A percentile compares a stretch with the other conserved stretches of the same genome.
Evolutionary conservation across 2,113 vertebrate species (phyloP).

Genomic region (Semnornis frantzii): DNA sequence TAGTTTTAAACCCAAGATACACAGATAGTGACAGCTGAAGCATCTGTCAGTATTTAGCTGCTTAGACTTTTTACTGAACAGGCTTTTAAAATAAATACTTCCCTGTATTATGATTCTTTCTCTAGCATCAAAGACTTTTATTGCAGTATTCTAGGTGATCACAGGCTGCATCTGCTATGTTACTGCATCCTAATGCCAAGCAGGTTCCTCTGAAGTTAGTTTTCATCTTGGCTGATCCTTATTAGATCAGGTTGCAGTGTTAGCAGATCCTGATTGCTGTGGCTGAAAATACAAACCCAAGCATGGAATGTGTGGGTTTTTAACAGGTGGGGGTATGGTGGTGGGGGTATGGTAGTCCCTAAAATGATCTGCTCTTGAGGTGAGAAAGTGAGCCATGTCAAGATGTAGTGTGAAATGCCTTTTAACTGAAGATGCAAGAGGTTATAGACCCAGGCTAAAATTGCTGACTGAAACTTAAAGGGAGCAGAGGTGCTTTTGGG

Average conservation of each 20-base stretch:
- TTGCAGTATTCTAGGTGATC: neutral
- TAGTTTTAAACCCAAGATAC: neutral
- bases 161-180: neutral
- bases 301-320: neutral
- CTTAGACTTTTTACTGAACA: neutral
- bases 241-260: neutral
- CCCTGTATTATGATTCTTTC: neutral
- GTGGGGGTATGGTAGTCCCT: neutral
- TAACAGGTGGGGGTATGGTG: neutral
- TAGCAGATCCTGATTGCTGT: neutral
- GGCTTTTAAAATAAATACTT: neutral
- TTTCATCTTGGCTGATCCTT: neutral
- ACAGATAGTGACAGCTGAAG: neutral
- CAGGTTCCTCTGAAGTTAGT: neutral
- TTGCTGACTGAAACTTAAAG: neutral
- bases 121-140: neutral
- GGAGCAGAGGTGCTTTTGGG: neutral
- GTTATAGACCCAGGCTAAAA: neutral
- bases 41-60: neutral
- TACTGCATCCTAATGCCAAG: neutral
- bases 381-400: neutral
- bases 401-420: neutral
- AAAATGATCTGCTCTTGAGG: neutral
- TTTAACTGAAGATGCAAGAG: neutral
- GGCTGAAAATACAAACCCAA: neutral